Evolutionary conservation across 1,140 invertebrate species (phyloP).

Genomic region (Coptotermes formosanus): DNA sequence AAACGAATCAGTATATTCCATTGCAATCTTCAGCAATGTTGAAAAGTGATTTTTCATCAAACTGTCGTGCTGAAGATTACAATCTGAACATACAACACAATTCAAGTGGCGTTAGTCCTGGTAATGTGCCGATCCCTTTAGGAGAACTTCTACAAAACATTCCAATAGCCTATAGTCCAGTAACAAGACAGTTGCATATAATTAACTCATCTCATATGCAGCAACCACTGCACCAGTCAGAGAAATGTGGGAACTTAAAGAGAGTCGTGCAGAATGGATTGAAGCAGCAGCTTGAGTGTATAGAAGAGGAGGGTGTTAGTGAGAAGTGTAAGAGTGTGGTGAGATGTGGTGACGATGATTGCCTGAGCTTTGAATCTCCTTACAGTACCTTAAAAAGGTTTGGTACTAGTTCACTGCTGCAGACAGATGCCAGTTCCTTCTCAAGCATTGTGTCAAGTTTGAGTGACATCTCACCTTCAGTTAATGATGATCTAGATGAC

Average conservation of each 20-base stretch:
- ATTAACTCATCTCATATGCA: constrained; percentile 32
- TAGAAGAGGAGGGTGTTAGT: constrained; percentile 30
- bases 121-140: constrained; percentile 35
- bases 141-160: constrained; percentile 42
- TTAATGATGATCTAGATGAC: constrained; percentile 33
- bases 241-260: neutral
- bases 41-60: neutral
- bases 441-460: constrained; percentile 45
- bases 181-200: constrained; percentile 45
- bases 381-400: constrained; percentile 37
- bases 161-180: constrained; percentile 45
- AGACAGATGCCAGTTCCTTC: constrained; percentile 49
- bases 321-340: neutral
- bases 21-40: neutral
- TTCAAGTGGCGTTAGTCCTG: neutral
- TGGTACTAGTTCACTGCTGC: constrained; percentile 37
- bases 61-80: neutral
- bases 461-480: constrained; percentile 40
- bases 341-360: constrained; percentile 34
- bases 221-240: neutral
- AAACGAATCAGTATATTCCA: neutral
- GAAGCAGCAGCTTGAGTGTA: neutral
- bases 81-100: neutral
- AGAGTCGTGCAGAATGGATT: neutral
- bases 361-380: constrained; percentile 33